These are phyloP conservation scores for Ips typographus DNA, from an alignment of 1,140 invertebrate species.

Conservation along the genomic window DNA sequence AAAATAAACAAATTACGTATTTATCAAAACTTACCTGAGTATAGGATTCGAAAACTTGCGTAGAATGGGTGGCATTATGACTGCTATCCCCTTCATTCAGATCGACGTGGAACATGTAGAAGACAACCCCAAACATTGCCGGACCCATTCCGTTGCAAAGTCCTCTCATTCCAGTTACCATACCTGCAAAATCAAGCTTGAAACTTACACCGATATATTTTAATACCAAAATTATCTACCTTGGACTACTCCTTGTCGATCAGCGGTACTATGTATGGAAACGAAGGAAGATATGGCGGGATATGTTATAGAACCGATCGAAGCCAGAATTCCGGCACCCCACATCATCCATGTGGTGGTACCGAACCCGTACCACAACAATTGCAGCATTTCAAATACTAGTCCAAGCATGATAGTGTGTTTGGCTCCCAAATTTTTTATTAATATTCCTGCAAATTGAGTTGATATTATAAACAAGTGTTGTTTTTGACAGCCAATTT, in stretches of 20 bases:
- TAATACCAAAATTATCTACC: conserved; percentile 50
- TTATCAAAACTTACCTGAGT: conserved; percentile 53
- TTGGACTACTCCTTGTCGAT: conserved; percentile 97
- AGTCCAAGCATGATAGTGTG: conserved; percentile 97
- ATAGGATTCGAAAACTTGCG: conserved; percentile 55
- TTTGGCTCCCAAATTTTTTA: conserved; percentile 85
- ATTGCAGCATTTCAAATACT: conserved; percentile 93
- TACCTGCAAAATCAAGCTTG: conserved; percentile 55
- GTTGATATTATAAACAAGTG: neutral
- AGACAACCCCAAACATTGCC: conserved; percentile 96
- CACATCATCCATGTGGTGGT: conserved; percentile 96
- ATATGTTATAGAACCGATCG: conserved; percentile 94
- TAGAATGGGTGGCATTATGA: conserved; percentile 63
- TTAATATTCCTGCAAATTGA: conserved; percentile 43
- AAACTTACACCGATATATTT: neutral
- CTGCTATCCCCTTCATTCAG: conserved; percentile 69
- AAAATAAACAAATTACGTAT: neutral
- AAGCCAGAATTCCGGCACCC: conserved; percentile 94
- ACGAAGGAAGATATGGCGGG: conserved; percentile 99
- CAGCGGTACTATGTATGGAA: conserved; percentile 93
- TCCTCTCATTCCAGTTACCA: conserved; percentile 95
- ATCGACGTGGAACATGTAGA: conserved; percentile 98
- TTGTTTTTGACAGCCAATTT: no score
- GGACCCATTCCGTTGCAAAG: conserved; percentile 92
- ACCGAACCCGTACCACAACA: conserved; percentile 96